Evolutionary conservation across 2,113 vertebrate species (phyloP).

Genomic region (Vicugna pacos): DNA sequence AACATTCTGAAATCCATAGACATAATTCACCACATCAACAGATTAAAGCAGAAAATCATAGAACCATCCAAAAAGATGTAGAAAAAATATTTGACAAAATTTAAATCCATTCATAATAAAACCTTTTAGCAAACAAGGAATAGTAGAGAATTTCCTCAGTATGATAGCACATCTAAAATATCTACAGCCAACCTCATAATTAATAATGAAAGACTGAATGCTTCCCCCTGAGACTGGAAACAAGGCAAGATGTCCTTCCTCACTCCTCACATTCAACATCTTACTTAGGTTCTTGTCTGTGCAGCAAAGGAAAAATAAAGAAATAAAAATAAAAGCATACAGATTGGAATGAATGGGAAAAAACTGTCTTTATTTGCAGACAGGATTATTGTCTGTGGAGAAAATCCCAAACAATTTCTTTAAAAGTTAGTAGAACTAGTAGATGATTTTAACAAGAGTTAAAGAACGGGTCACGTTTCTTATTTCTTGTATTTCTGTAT

Average conservation of each 20-base stretch:
- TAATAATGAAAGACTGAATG: neutral
- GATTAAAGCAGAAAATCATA: neutral
- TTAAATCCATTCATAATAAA: neutral
- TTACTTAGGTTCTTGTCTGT: neutral
- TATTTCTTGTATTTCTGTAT: neutral
- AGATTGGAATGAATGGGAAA: neutral
- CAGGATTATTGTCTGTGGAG: neutral
- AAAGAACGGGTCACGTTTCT: neutral
- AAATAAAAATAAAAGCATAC: neutral
- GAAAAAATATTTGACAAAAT: neutral
- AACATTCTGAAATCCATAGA: neutral
- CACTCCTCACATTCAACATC: neutral
- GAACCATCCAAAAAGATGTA: neutral
- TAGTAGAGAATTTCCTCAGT: neutral
- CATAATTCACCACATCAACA: neutral
- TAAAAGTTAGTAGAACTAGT: neutral
- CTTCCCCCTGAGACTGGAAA: neutral
- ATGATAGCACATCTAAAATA: neutral
- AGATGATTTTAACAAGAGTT: neutral
- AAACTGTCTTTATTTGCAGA: neutral
- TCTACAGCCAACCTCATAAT: neutral
- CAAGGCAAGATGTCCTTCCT: neutral
- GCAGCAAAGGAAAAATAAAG: neutral
- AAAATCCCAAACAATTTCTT: slow-evolving; percentile 5
- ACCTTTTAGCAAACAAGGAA: neutral